Evolutionary conservation across 2,888 invertebrate species (phyloP), one percentile per base, ranked within the genome.

Genomic region (Andrena minutula): DNA sequence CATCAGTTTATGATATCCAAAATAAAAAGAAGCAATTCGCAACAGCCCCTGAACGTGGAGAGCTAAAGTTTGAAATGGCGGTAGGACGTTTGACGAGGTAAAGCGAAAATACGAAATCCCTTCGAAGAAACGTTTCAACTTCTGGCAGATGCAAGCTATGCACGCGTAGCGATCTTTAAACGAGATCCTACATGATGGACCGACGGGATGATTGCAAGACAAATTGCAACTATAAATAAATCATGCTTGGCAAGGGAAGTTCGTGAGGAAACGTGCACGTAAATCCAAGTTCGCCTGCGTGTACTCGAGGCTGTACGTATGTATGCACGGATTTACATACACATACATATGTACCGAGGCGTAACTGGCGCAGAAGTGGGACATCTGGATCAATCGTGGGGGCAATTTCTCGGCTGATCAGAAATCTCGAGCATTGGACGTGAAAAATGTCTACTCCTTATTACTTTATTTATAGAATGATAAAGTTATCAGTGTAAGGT

Each of bases 191-290:
- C 8, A 35, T n/a, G 63, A 32, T 32, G 10, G n/a, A 63, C 35
- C 35, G 35, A n/a, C 35, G 32, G 35, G 16, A 28, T 65, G 28
- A 65, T 65, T 65, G 65, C 47, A 65, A 65, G 49, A 65, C 65
- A 65, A 65, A 64, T 64, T 64, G 64, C 41, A 41, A 64, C 64
- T 64, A 47, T 26, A 64, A 64, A 64, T 47, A 64, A 26, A 65
- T 41, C 26, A 41, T 16, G 16, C 23, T 26, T 20, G 26, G 41
- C 41, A n/a, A 28, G 12, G 8, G 28, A 49, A 65, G 49, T 51
- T 51, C n/a, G n/a, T 10, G 32, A 61, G 32, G 20, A 61, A 61
- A 35, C 49, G 61, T 28, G 61, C 32, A 32, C 20, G 47, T 49
- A 51, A 30, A 47, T 41, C 35, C 30, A n/a, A 20, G 35, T 61